Evolutionary conservation across 1,140 invertebrate genomes (phyloP), one percentile per base, ranked within the genome.

Genomic region (Meteorus sp.): DNA sequence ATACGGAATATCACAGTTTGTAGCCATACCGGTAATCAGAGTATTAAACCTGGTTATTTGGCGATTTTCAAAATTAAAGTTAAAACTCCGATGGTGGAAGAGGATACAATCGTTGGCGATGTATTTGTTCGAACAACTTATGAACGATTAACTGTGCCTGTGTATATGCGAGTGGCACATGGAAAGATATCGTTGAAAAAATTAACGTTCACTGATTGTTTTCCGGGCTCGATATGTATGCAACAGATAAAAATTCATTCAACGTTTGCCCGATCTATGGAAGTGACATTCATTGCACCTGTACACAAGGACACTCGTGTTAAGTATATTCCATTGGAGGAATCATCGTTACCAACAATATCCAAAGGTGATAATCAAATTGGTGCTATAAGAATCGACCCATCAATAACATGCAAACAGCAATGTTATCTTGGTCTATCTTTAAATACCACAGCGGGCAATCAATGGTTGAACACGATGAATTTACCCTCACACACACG

Each of bases 221-320:
- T 93, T 84, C 92, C 92, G 29, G 91, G 90, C 13, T 91, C 88
- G 73, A 83, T 90, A 41, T 92, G 90, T 68, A 82, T 84, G 37
- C 85, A 89, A 65, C 84, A 87, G 59, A 69, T 94, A 6, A 84
- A 85, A 66, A 85, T 93, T 19, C 84, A 89, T 52, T 93, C 89
- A 55, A 87, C 86, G 4, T 92, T 92, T 74, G 79, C 83, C 29
- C 84, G 87, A 62, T 79, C 85, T 22, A 91, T 93, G 86, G 83
- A 85, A 44, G 83, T 89, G 8, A 81, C 75, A 20, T 71, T 72
- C 23, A 68, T 85, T 7, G 71, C 74, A 29, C 71, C 82, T 6
- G 63, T 82, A n/a, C 77, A 82, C 15, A 77, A 75, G 47, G 84
- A 86, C 66, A 67, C 74, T 39, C 72, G 82, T 27, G 76, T 85